These are phyloP conservation scores for Trissolcus japonicus DNA, from an alignment of 2,888 invertebrate genomes.

Conservation along the genomic window DNA sequence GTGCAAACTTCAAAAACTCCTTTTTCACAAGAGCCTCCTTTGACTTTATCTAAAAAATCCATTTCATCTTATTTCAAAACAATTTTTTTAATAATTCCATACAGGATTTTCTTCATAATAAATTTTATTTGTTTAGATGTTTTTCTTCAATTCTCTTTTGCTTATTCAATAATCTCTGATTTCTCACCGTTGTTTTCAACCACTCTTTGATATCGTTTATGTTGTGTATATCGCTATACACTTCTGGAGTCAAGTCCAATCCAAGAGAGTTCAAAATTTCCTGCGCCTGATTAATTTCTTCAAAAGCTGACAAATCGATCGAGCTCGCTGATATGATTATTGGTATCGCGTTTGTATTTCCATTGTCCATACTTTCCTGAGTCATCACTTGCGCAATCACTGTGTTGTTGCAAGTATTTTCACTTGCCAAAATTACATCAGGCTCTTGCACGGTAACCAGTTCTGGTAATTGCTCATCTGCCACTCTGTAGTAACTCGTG, in stretches of 20 bases:
- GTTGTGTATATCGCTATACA: constrained; percentile 2
- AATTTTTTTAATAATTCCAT: not conserved
- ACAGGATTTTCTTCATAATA: not conserved
- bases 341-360: too few relatives aligned
- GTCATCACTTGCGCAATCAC: too few relatives aligned
- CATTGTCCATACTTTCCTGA: too few relatives aligned
- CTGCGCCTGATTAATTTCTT: not conserved
- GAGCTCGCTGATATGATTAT: too few relatives aligned
- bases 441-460: too few relatives aligned
- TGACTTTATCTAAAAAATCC: constrained; percentile 24
- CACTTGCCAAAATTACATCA: too few relatives aligned
- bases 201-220: constrained; percentile 7
- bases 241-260: constrained; percentile 1
- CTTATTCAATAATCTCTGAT: not conserved
- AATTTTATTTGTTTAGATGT: not conserved
- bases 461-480: too few relatives aligned
- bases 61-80: not conserved
- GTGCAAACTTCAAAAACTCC: constrained; percentile 41
- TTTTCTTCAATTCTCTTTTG: not conserved
- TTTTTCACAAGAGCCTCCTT: constrained; percentile 42
- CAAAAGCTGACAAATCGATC: too few relatives aligned
- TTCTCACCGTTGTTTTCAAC: constrained; percentile 22
- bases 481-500: too few relatives aligned
- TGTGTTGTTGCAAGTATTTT: too few relatives aligned
- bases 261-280: constrained; percentile 24